A percentile compares a stretch with the other conserved stretches of the same genome.
Evolutionary conservation across 2,888 invertebrate species (phyloP).

Genomic region (Argyresthia albistria): DNA sequence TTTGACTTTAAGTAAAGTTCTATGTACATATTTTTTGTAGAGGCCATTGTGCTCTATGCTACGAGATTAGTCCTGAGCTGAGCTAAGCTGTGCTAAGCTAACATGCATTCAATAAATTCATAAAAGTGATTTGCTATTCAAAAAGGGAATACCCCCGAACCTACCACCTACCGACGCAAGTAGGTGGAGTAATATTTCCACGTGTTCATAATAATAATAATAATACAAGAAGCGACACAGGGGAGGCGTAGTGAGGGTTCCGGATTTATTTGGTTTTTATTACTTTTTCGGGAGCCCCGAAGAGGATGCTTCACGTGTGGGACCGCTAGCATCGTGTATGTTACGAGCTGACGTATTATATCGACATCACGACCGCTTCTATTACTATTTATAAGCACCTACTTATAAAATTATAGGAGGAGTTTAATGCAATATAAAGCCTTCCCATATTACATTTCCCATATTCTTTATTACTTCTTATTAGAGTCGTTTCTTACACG

Average conservation of each 20-base stretch:
- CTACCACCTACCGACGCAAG: neutral
- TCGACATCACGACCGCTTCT: neutral
- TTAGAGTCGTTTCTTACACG: too few species aligned
- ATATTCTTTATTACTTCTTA: too few species aligned
- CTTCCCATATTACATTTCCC: neutral
- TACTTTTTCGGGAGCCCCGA: conserved; percentile 58
- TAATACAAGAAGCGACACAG: conserved; percentile 47
- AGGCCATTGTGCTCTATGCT: too few species aligned
- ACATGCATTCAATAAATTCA: too few species aligned
- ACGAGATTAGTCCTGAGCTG: too few species aligned
- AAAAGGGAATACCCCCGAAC: neutral
- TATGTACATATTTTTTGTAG: too few species aligned
- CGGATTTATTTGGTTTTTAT: conserved; percentile 67
- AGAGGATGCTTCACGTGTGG: conserved; percentile 21
- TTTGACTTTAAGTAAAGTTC: too few species aligned
- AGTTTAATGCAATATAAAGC: neutral
- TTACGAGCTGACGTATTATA: conserved; percentile 24
- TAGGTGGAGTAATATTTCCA: conserved; percentile 6
- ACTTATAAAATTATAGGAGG: neutral
- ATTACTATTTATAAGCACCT: conserved; percentile 6
- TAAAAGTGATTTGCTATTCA: neutral
- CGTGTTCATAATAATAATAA: conserved; percentile 36
- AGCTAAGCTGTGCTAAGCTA: too few species aligned
- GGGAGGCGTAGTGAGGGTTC: conserved; percentile 26
- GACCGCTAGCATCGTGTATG: conserved; percentile 35